Conservation (phyloP, 2,888 invertebrate genomes). For the Dascillus cervinus region DNA sequence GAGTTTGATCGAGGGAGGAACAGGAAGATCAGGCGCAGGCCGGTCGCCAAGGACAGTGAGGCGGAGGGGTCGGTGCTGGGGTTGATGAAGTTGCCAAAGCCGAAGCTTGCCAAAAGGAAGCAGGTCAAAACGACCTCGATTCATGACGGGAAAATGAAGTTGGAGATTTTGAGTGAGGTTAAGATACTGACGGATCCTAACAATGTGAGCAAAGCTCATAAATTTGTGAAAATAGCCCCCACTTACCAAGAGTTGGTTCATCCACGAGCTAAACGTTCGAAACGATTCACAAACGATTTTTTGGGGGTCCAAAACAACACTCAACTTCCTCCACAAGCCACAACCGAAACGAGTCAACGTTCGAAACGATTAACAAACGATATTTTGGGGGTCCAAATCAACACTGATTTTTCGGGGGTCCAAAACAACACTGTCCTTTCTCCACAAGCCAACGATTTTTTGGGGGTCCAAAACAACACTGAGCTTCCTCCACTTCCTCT, state of each 20-base stretch:
- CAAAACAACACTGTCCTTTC: constrained; percentile 32
- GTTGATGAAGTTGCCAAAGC: constrained; percentile 8
- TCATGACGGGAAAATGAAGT: constrained; percentile 20
- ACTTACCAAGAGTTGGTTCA: constrained; percentile 22
- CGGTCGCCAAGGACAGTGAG: background rate
- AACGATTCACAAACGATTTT: constrained; percentile 1
- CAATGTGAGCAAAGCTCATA: constrained; percentile 16
- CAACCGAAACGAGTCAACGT: constrained; percentile 3
- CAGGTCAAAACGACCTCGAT: constrained; percentile 14
- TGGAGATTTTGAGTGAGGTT: constrained; percentile 32
- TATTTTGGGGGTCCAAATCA: constrained; percentile 8
- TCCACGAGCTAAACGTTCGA: too few relatives aligned
- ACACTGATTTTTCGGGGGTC: constrained; percentile 1
- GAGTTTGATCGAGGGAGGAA: constrained; percentile 28
- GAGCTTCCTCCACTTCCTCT: background rate
- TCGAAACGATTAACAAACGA: constrained; percentile 22
- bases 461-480: background rate
- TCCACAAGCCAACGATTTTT: constrained; percentile 22
- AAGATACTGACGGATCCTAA: constrained; percentile 23
- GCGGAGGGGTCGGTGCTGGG: background rate
- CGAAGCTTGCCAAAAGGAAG: constrained; percentile 9
- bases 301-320: background rate
- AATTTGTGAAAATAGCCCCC: constrained; percentile 30
- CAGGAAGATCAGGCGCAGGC: constrained; percentile 10
- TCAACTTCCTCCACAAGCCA: background rate